Base-by-base conservation (phyloP, 2,888 invertebrate genomes). In the Leptopilina drosophilae region DNA sequence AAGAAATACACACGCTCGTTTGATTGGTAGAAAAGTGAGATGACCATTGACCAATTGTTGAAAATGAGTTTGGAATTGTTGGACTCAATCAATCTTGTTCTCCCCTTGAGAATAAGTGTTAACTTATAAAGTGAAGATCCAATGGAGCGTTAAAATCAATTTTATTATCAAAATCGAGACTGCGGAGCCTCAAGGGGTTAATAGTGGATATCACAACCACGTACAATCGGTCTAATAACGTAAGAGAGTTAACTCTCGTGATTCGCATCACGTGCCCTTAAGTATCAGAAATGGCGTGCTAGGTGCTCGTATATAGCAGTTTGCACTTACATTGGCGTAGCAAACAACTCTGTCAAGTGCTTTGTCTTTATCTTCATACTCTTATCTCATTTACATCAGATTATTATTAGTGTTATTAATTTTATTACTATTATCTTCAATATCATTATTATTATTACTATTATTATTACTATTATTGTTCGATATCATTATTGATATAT, bases 251-350 rank as follows among this genome's bases (percentile, higher is more conserved):
- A 53, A 56, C 73, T 73, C 73, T 73, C 56, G 79, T 81, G 79
- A 83, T 83, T 83, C 81, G 80, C 81, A 82, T 82, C 83, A 82
- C 81, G 83, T 79, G 83, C 82, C 78, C 81, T 82, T 78, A 78
- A 83, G 78, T 80, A 76, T 83, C 81, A 69, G 69, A 76, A 49
- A 77, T 79, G 78, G 73, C 77, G 77, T 78, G 78, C 75, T n/a
- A 56, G 64, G 49, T 69, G 69, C 67, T 62, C 69, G 53, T 64
- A 59, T 56, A 46, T 69, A 69, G 20, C 20, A 20, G 26, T 69
- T 26, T 69, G 53, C 69, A 69, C 69, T 26, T 53, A 12, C 69
- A 69, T 20, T 69, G 69, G 69, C 26, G 53, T 69, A 69, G 11
- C 26, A 69, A 33, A 26, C 53, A 69, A 14, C 26, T 26, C 26